A percentile compares a stretch with the other conserved stretches of the same genome.
Conservation (phyloP, 2,888 invertebrate species). For the Petrolisthes cinctipes region DNA sequence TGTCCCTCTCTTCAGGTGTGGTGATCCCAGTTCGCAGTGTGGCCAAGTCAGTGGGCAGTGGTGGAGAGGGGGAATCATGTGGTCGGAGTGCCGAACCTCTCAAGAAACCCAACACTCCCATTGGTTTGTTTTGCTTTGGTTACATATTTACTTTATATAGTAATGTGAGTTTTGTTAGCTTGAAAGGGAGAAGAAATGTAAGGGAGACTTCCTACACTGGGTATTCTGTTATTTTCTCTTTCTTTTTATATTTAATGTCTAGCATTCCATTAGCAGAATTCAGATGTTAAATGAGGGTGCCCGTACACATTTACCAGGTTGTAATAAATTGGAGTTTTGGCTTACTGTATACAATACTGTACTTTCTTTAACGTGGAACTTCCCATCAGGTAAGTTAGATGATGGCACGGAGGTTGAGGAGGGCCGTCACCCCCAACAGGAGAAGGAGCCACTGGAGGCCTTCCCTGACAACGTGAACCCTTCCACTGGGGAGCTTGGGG, state of each 20-base stretch:
- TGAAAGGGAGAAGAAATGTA: too few species aligned
- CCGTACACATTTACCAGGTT: too few species aligned
- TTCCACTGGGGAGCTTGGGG: slow-evolving; percentile 92
- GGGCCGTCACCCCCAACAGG: slow-evolving; percentile 70
- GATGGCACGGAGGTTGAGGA: slow-evolving; percentile 31
- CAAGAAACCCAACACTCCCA: slow-evolving; percentile 47
- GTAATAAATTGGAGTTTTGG: too few species aligned
- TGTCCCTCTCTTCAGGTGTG: neutral
- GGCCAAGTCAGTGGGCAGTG: neutral
- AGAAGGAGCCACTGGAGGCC: slow-evolving; percentile 84
- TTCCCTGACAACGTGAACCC: slow-evolving; percentile 93
- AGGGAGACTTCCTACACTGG: too few species aligned
- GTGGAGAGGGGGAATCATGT: neutral
- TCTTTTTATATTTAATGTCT: too few species aligned
- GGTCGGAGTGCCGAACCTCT: slow-evolving; percentile 2
- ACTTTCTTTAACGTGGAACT: neutral
- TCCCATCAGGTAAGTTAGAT: slow-evolving; percentile 55
- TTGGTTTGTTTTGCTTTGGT: slow-evolving; percentile 9
- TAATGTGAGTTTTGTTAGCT: too few species aligned
- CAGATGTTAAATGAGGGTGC: too few species aligned
- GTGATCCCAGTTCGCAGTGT: neutral
- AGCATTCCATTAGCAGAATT: too few species aligned
- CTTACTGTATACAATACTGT: neutral
- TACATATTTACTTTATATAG: too few species aligned
- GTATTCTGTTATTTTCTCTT: too few species aligned